Evolutionary conservation across 2,113 vertebrate genomes (phyloP), one percentile per base, ranked within the genome.

Genomic region (Gasterosteus aculeatus): DNA sequence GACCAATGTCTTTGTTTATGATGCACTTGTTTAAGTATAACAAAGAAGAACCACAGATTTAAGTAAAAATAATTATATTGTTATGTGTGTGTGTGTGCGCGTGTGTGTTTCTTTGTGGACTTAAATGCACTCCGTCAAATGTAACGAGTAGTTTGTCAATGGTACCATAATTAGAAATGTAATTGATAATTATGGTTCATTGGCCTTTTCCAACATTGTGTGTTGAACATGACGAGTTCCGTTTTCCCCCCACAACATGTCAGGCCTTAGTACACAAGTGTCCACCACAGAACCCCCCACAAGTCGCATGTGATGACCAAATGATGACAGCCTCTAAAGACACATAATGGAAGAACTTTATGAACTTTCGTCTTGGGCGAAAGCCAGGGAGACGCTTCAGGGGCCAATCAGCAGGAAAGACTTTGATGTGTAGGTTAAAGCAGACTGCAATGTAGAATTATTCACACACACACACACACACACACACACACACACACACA

Each of bases 361-460:
- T 77, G 74, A 84, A 85, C 59, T 90, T 88, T 77, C 16, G 79
- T 68, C 86, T 47, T 68, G 75, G 72, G 78, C 77, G 77, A 86
- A 84, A 87, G 85, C 76, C 73, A 77, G 83, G 60, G 38, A 82
- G 72, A 81, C 49, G 78, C 87, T 80, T 88, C 31, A n/a, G 80
- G 88, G 81, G 82, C 82, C 85, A 87, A 92, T 89, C 80, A 89
- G 49, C 72, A 75, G 57, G 69, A 68, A 82, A 86, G 75, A 82
- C 88, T 80, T 90, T 88, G 85, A 88, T 89, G 69, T 89, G 74
- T 81, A 81, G 80, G 82, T 89, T 88, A 82, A 80, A 83, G 69
- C 58, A 75, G 70, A 61, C 69, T 61, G 73, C 51, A 71, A 70
- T 53, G 66, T 75, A 64, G 68, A 54, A 11, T 22, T 54, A 53